Percentiles rank a stretch among this genome's conserved stretches.
Conservation (phyloP, 2,113 vertebrate species). For the Lepisosteus oculatus region DNA sequence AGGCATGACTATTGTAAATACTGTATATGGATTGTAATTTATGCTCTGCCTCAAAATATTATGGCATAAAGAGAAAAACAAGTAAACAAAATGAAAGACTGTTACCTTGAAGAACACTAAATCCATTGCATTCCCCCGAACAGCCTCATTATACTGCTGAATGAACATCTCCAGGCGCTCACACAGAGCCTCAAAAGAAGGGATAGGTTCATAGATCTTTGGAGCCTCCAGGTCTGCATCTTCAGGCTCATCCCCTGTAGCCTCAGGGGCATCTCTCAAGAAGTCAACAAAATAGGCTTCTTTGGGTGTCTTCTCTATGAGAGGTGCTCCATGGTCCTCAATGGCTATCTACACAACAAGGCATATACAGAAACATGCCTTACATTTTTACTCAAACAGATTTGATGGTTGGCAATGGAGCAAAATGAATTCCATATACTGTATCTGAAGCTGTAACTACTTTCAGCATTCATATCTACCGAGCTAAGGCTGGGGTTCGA, state of each 20-base stretch:
- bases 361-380: too few species aligned
- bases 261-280: slow-evolving; percentile 66
- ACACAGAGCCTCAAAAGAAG: slow-evolving; percentile 62
- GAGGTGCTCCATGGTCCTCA: slow-evolving; percentile 60
- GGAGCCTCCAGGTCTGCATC: slow-evolving; percentile 65
- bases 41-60: too few species aligned
- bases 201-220: slow-evolving; percentile 76
- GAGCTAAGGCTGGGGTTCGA: too few species aligned
- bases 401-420: too few species aligned
- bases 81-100: not conserved
- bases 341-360: slow-evolving; percentile 50
- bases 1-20: too few species aligned
- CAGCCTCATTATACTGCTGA: slow-evolving; percentile 73
- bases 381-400: too few species aligned
- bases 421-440: too few species aligned
- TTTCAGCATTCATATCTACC: too few species aligned
- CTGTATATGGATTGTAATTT: too few species aligned
- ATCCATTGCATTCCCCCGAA: slow-evolving; percentile 72
- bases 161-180: slow-evolving; percentile 63
- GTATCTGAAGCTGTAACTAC: too few species aligned
- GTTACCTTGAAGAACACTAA: slow-evolving; percentile 79
- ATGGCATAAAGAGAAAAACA: too few species aligned
- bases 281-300: slow-evolving; percentile 79
- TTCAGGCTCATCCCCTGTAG: slow-evolving; percentile 68
- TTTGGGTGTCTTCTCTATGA: slow-evolving; percentile 47